Evolutionary conservation across 2,797 vertebrate genomes (phyloP), one percentile per base, ranked within the genome.

Genomic region (Babyrousa celebensis): DNA sequence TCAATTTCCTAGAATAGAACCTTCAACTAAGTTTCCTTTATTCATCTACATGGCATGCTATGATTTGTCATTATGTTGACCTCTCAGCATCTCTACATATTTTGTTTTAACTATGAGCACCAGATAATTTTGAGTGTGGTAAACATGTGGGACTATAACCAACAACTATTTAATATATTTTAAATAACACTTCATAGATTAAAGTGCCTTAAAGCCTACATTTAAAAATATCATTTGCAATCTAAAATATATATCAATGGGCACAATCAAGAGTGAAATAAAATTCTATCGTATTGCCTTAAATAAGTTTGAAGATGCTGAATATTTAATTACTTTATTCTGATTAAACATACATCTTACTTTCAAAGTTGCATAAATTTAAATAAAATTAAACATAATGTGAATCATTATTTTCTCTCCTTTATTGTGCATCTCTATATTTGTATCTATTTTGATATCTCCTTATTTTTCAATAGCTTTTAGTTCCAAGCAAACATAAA

Each of bases 401-500:
- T 8, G 0, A 70, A 32, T 7, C n/a, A 9, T 43, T 27, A 1
- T 94, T 65, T 85, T 10, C 21, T 82, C 2, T 74, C 4, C 10
- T 85, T 54, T 68, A 58, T 65, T 82, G 2, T 58, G 7, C 60
- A 25, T 48, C 54, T 85, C 6, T 72, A 78, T 36, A 78, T 79
- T 5, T 52, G 14, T 21, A 32, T 21, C 14, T 52, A 78, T 6
- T 11, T 12, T 29, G 58, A 5, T 58, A 40, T 80, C 11, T 68
- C 54, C 67, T 77, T 67, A 71, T 52, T 83, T 89, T 91, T 83
- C 1, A 82, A 36, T 10, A 70, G 9, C 1, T 60, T 93, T 90
- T 62, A 83, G 36, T 74, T 87, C 10, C 3, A 93, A 86, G 58
- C 3, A 88, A 72, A 92, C 48, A 78, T 77, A 77, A 80, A 80